Conservation (phyloP, 1,140 invertebrate species). For the Papilio polyxenes region DNA sequence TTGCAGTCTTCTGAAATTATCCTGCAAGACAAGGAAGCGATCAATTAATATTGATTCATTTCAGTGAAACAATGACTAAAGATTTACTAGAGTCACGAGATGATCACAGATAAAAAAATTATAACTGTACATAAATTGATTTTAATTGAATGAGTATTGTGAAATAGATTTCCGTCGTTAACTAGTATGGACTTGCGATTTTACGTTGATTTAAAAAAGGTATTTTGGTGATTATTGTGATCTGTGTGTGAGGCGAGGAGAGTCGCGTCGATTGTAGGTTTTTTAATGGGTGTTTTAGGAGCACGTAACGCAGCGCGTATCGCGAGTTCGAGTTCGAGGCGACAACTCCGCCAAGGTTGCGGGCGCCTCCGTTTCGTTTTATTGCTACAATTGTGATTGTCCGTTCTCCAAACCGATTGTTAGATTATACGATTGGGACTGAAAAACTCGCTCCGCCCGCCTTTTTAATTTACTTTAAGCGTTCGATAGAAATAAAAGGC, state of each 20-base stretch:
- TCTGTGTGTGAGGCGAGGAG: slow-evolving; percentile 55
- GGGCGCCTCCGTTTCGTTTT: slow-evolving; percentile 60
- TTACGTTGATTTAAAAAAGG: slow-evolving; percentile 60
- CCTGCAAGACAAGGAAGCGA: slow-evolving; percentile 68
- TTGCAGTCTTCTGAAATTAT: slow-evolving; percentile 9
- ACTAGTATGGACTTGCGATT: neutral
- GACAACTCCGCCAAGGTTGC: slow-evolving; percentile 64
- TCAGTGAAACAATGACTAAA: slow-evolving; percentile 59
- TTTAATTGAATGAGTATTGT: slow-evolving; percentile 53
- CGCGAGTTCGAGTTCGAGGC: slow-evolving; percentile 54
- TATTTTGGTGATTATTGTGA: slow-evolving; percentile 68
- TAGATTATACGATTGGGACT: slow-evolving; percentile 61
- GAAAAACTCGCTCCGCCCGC: slow-evolving; percentile 60
- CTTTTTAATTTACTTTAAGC: slow-evolving; percentile 72
- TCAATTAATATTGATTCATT: slow-evolving; percentile 68
- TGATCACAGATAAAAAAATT: slow-evolving; percentile 58
- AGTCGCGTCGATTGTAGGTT: slow-evolving; percentile 52
- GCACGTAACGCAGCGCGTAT: slow-evolving; percentile 63
- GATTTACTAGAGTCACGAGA: slow-evolving; percentile 65
- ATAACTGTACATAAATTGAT: slow-evolving; percentile 46
- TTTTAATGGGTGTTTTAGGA: slow-evolving; percentile 64
- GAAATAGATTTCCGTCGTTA: slow-evolving; percentile 46
- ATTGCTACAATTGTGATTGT: slow-evolving; percentile 63
- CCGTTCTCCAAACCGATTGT: slow-evolving; percentile 66
- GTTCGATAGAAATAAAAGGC: slow-evolving; percentile 72